Conservation (phyloP, 2,888 invertebrate species). For the Autographa gamma region DNA sequence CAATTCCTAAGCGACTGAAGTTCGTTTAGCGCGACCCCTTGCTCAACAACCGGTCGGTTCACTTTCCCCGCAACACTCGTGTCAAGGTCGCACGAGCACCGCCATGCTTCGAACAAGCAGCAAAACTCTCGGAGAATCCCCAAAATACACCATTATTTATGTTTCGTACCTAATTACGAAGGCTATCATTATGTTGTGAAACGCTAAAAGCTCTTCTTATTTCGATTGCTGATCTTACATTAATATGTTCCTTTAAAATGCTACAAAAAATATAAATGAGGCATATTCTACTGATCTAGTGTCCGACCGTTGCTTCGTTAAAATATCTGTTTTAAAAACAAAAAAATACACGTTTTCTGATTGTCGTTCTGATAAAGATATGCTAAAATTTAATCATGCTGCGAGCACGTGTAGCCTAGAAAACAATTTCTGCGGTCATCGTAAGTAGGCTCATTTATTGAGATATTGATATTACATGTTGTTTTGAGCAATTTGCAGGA, state of each 20-base stretch:
- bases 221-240: neutral
- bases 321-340: neutral
- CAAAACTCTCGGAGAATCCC: constrained; percentile 58
- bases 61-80: constrained; percentile 82
- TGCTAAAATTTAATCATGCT: constrained; percentile 1
- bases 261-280: neutral
- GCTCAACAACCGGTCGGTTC: constrained; percentile 82
- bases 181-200: constrained; percentile 40
- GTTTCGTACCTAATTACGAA: constrained; percentile 46
- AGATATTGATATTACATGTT: neutral
- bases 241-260: neutral
- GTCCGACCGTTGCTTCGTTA: neutral
- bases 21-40: constrained; percentile 69
- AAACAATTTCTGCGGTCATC: neutral
- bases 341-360: neutral
- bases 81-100: constrained; percentile 82
- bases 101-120: constrained; percentile 57
- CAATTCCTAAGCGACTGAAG: constrained; percentile 55
- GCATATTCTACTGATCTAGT: neutral
- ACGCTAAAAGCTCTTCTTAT: neutral
- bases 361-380: neutral
- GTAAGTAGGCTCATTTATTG: neutral
- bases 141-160: constrained; percentile 43
- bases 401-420: neutral
- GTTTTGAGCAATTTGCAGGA: neutral